These are phyloP conservation scores for Caenorhabditis uteleia DNA, from an alignment of 2,888 invertebrate species.

Conservation along the genomic window DNA sequence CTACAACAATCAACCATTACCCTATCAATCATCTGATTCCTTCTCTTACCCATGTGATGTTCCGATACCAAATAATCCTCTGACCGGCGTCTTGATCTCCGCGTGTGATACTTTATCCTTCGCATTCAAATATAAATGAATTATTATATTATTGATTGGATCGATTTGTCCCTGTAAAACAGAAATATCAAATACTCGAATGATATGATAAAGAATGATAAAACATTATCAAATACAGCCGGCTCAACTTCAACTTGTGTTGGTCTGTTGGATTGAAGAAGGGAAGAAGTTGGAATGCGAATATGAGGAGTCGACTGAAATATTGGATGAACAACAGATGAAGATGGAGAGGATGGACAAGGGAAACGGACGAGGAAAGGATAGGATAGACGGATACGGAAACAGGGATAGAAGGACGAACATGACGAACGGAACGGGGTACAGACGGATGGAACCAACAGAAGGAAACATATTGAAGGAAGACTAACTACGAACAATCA, in stretches of 20 bases:
- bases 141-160: conserved; percentile 45
- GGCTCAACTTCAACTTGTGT: conserved; percentile 28
- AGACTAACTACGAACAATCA: too few relatives aligned
- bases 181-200: too few relatives aligned
- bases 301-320: conserved; percentile 19
- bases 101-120: conserved; percentile 38
- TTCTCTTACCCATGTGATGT: conserved; percentile 44
- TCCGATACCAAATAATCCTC: conserved; percentile 48
- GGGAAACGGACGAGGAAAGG: too few relatives aligned
- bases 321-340: neutral
- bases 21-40: neutral
- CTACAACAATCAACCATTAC: too few relatives aligned
- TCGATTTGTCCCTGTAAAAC: conserved; percentile 26
- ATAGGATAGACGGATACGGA: too few relatives aligned
- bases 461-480: too few relatives aligned
- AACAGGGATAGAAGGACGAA: too few relatives aligned
- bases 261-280: conserved; percentile 3
- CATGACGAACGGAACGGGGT: too few relatives aligned
- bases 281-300: conserved; percentile 20
- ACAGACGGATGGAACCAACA: too few relatives aligned
- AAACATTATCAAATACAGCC: conserved; percentile 23
- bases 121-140: conserved; percentile 44
- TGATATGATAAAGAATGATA: neutral
- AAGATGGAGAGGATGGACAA: neutral
- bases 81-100: conserved; percentile 38